phyloP scores from a whole-genome alignment of 2,888 invertebrate genomes.

The Deroplatys truncata region DNA sequence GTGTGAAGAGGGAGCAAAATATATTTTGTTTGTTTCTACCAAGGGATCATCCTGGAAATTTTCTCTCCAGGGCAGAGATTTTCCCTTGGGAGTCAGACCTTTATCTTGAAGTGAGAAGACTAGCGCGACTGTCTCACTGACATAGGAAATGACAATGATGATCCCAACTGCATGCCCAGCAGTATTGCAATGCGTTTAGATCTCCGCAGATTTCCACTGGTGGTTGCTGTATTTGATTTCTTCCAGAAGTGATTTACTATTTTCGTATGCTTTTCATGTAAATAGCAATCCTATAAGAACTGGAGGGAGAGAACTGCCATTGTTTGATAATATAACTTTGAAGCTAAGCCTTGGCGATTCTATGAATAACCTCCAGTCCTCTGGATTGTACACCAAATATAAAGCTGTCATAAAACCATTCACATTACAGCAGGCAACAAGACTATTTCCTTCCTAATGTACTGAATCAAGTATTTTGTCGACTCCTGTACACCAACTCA shows the following conservation, averaged over 20 bases:
- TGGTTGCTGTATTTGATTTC: constrained; percentile 27
- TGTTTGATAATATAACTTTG: not conserved
- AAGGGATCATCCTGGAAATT: not conserved
- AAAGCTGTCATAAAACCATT: not conserved
- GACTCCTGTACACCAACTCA: too few relatives aligned
- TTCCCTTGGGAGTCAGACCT: not conserved
- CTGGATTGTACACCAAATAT: not conserved
- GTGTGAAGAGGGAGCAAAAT: not conserved
- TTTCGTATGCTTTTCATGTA: constrained; percentile 20
- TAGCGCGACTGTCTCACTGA: not conserved
- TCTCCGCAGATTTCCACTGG: constrained; percentile 30
- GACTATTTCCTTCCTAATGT: too few relatives aligned
- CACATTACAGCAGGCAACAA: too few relatives aligned
- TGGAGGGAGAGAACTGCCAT: constrained; percentile 6
- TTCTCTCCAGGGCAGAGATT: not conserved
- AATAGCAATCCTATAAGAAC: constrained; percentile 21
- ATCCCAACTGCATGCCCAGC: too few relatives aligned
- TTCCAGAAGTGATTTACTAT: constrained; percentile 28
- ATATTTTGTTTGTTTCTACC: not conserved
- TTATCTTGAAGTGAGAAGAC: not conserved
- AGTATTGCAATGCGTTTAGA: constrained; percentile 32
- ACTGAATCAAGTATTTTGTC: too few relatives aligned
- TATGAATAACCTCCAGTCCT: not conserved
- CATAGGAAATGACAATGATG: constrained; percentile 30
- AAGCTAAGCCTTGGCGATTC: not conserved